Conservation (phyloP, 2,113 vertebrate species). For the Nibea coibor region DNA sequence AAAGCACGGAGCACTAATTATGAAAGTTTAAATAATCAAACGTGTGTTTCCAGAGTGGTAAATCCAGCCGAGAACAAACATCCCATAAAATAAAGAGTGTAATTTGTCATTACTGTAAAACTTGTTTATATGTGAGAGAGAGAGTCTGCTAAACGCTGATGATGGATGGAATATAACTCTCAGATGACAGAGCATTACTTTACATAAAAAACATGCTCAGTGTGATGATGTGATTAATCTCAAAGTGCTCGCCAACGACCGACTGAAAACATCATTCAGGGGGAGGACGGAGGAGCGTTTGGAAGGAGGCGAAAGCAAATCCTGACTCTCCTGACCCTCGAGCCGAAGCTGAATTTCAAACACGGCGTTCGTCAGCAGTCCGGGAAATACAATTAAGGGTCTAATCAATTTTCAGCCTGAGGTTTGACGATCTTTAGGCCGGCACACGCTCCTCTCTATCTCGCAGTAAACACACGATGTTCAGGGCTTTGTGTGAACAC, state of each 20-base stretch:
- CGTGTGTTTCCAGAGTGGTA: conserved; percentile 1
- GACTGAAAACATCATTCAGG: conserved; percentile 48
- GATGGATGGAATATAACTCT: conserved; percentile 64
- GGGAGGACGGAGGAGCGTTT: conserved; percentile 9
- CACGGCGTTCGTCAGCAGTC: conserved; percentile 45
- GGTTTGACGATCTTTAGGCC: conserved; percentile 44
- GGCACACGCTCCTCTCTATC: conserved; percentile 8
- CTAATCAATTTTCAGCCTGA: conserved; percentile 73
- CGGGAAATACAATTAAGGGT: conserved; percentile 74
- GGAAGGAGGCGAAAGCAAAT: conserved; percentile 46
- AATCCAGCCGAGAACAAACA: conserved; percentile 27
- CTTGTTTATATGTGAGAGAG: conserved; percentile 41
- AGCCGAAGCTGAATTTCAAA: conserved; percentile 70
- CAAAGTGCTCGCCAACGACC: conserved; percentile 36
- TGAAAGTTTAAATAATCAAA: conserved; percentile 14
- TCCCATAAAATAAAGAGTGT: conserved; percentile 35
- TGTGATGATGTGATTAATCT: conserved; percentile 61
- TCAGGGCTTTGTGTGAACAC: background rate
- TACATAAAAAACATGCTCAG: conserved; percentile 46
- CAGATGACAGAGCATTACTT: conserved; percentile 65
- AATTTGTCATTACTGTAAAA: conserved; percentile 57
- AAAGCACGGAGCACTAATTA: conserved; percentile 3
- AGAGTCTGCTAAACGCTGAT: conserved; percentile 33
- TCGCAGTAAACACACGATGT: background rate
- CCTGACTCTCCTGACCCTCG: conserved; percentile 59